phyloP scores from a whole-genome alignment of 2,113 vertebrate genomes.

The Hyaena hyaena region DNA sequence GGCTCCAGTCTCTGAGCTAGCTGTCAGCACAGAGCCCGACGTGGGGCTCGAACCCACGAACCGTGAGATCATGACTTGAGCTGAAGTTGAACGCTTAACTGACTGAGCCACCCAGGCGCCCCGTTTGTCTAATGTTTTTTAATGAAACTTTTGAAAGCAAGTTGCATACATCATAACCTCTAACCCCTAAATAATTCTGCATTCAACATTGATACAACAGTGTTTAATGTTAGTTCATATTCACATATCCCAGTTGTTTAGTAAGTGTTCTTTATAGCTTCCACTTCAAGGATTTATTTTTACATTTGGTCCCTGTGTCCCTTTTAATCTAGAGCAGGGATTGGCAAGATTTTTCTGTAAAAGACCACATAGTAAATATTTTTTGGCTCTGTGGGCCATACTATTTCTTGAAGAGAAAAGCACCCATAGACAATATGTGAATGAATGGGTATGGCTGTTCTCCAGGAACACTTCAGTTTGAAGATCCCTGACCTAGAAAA shows the following conservation, averaged over 20 bases:
- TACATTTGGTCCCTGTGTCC: background rate
- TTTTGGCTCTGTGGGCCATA: background rate
- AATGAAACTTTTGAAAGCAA: constrained; percentile 15
- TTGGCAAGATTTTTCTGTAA: background rate
- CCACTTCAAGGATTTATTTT: constrained; percentile 29
- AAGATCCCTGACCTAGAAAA: background rate
- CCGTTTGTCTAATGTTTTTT: background rate
- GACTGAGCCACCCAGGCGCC: too few relatives aligned
- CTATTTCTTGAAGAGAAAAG: background rate
- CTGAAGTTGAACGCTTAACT: too few relatives aligned
- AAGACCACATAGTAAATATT: background rate
- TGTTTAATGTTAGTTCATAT: background rate
- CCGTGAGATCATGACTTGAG: too few relatives aligned
- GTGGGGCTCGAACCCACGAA: too few relatives aligned
- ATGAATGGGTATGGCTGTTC: background rate
- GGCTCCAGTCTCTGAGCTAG: too few relatives aligned
- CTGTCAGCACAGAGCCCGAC: too few relatives aligned
- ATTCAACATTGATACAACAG: background rate
- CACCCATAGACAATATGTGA: background rate
- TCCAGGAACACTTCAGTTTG: background rate
- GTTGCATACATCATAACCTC: background rate
- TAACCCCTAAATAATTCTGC: background rate
- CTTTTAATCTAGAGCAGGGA: constrained; percentile 16
- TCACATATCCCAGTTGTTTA: background rate
- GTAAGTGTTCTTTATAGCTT: constrained; percentile 28